These are phyloP conservation scores for Amazona guildingii DNA, from an alignment of 2,113 vertebrate species.

Conservation along the genomic window DNA sequence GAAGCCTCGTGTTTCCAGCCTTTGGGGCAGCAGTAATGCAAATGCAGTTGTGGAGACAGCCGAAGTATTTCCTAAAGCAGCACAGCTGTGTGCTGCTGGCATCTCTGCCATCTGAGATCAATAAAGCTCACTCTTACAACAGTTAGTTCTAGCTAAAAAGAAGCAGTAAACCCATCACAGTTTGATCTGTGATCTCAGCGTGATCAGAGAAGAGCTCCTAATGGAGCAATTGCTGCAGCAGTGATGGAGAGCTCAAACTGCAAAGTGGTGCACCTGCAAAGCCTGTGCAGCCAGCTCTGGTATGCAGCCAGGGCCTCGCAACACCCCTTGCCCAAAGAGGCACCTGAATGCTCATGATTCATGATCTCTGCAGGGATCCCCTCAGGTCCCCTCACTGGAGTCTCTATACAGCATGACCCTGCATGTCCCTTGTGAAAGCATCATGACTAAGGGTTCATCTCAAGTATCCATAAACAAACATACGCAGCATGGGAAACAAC, in stretches of 20 bases:
- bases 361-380: not conserved
- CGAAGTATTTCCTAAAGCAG: not conserved
- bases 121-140: not conserved
- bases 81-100: not conserved
- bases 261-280: not conserved
- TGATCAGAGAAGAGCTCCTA: not conserved
- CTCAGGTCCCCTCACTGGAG: not conserved
- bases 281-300: not conserved
- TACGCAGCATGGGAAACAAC: not conserved
- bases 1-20: not conserved
- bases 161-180: not conserved
- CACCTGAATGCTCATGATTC: not conserved
- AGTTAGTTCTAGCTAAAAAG: slow-evolving; percentile 3
- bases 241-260: not conserved
- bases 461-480: not conserved
- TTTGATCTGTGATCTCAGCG: not conserved
- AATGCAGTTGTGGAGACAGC: not conserved
- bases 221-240: not conserved
- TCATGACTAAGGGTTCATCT: not conserved
- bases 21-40: not conserved
- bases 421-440: not conserved
- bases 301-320: not conserved
- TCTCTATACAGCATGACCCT: not conserved
- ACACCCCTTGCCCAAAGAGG: not conserved
- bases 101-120: not conserved